Evolutionary conservation across 1,140 invertebrate species (phyloP).

Genomic region (Conus ventricosus): DNA sequence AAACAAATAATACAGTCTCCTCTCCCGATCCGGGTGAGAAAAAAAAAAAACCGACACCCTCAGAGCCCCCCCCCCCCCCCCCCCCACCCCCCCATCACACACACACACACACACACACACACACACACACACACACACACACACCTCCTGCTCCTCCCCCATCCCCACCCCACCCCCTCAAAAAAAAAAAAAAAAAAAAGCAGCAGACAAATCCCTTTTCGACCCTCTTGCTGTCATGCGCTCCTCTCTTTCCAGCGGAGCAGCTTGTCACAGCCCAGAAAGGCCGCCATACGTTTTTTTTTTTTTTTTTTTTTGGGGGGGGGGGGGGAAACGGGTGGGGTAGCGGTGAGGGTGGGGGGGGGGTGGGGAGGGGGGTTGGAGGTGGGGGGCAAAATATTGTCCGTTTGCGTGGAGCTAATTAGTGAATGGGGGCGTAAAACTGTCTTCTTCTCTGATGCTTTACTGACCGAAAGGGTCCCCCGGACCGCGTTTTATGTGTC

Average conservation of each 20-base stretch:
- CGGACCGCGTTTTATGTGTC: constrained; percentile 24
- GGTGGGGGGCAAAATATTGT: constrained; percentile 1
- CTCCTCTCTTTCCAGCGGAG: background rate
- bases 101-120: background rate
- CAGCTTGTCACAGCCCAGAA: background rate
- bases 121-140: background rate
- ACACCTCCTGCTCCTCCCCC: background rate
- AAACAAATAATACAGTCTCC: background rate
- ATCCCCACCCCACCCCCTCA: background rate
- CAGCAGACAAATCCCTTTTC: too few species aligned
- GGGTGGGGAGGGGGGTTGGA: too few species aligned
- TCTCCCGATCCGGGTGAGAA: background rate
- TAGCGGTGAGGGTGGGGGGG: too few species aligned
- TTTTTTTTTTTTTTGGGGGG: too few species aligned
- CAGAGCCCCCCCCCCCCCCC: background rate
- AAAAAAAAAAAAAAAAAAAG: too few species aligned
- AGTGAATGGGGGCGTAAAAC: constrained; percentile 31
- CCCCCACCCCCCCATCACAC: background rate
- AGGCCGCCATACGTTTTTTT: constrained; percentile 12
- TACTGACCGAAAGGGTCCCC: background rate
- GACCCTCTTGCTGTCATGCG: background rate
- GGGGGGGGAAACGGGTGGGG: background rate
- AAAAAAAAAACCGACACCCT: background rate
- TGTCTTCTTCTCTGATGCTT: constrained; percentile 24
- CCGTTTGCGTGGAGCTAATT: constrained; percentile 32